Evolutionary conservation across 2,888 invertebrate species (phyloP).

Genomic region (Sarcophaga rosellei): DNA sequence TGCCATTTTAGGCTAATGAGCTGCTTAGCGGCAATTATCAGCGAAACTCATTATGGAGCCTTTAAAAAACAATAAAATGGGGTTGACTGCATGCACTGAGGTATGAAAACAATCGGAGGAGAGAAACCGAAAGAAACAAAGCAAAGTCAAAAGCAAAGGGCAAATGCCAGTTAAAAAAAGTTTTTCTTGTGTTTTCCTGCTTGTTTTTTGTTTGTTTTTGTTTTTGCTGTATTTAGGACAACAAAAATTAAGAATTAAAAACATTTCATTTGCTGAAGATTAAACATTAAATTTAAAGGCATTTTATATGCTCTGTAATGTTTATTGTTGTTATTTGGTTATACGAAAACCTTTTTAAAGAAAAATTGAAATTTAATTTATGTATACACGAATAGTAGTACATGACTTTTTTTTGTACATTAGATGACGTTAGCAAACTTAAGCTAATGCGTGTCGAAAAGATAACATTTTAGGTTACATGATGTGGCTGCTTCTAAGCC

Average conservation of each 20-base stretch:
- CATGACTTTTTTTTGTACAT: too few relatives aligned
- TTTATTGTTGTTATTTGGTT: too few relatives aligned
- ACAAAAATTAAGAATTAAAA: constrained; percentile 6
- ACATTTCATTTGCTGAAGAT: not conserved
- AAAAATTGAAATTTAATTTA: too few relatives aligned
- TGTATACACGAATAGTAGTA: too few relatives aligned
- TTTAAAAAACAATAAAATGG: constrained; percentile 11
- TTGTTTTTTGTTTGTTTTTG: not conserved
- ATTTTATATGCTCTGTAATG: too few relatives aligned
- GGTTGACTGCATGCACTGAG: not conserved
- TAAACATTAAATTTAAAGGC: too few relatives aligned
- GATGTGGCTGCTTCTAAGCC: too few relatives aligned
- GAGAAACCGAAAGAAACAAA: not conserved
- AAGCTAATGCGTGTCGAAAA: too few relatives aligned
- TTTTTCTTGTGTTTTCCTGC: not conserved
- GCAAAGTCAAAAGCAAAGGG: not conserved
- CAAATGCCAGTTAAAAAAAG: not conserved
- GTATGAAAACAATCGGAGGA: not conserved
- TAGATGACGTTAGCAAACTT: too few relatives aligned
- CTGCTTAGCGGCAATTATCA: constrained; percentile 49
- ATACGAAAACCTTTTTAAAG: too few relatives aligned
- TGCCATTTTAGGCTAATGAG: constrained; percentile 39
- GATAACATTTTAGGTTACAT: too few relatives aligned
- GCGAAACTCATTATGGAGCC: constrained; percentile 34
- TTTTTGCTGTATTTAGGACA: not conserved